A percentile compares a stretch with the other conserved stretches of the same genome.
phyloP scores from a whole-genome alignment of 1,140 invertebrate species.

The Drosophila willistoni region DNA sequence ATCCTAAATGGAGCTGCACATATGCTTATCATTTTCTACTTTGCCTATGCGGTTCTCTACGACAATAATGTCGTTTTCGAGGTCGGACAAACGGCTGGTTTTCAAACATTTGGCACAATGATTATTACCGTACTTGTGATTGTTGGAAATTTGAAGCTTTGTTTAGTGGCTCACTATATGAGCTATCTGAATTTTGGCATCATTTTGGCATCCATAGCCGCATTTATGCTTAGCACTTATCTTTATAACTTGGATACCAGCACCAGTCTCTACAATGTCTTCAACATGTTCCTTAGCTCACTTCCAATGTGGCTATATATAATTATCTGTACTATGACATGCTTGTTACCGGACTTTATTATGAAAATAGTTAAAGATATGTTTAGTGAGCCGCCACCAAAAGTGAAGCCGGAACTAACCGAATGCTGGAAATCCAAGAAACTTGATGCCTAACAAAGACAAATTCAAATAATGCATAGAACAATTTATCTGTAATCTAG shows the following conservation, averaged over 20 bases:
- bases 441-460: slow-evolving; percentile 2
- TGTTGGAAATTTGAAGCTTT: slow-evolving; percentile 85
- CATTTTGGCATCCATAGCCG: slow-evolving; percentile 85
- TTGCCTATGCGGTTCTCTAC: slow-evolving; percentile 77
- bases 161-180: slow-evolving; percentile 87
- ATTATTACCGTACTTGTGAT: slow-evolving; percentile 84
- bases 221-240: slow-evolving; percentile 85
- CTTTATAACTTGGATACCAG: slow-evolving; percentile 85
- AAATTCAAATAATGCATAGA: background rate
- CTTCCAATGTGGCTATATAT: slow-evolving; percentile 86
- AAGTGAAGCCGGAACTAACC: background rate
- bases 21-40: slow-evolving; percentile 84
- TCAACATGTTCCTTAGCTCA: slow-evolving; percentile 85
- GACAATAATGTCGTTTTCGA: slow-evolving; percentile 79
- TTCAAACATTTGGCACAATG: slow-evolving; percentile 84
- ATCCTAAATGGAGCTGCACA: slow-evolving; percentile 85
- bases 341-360: slow-evolving; percentile 85
- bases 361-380: slow-evolving; percentile 56
- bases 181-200: slow-evolving; percentile 85
- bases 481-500: no score
- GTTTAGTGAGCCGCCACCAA: slow-evolving; percentile 23
- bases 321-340: slow-evolving; percentile 84
- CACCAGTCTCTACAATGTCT: slow-evolving; percentile 86
- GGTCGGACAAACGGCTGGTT: slow-evolving; percentile 81
- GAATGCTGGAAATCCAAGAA: slow-evolving; percentile 2